These are phyloP conservation scores for Echinops telfairi DNA, from an alignment of 2,113 vertebrate genomes.

Conservation along the genomic window DNA sequence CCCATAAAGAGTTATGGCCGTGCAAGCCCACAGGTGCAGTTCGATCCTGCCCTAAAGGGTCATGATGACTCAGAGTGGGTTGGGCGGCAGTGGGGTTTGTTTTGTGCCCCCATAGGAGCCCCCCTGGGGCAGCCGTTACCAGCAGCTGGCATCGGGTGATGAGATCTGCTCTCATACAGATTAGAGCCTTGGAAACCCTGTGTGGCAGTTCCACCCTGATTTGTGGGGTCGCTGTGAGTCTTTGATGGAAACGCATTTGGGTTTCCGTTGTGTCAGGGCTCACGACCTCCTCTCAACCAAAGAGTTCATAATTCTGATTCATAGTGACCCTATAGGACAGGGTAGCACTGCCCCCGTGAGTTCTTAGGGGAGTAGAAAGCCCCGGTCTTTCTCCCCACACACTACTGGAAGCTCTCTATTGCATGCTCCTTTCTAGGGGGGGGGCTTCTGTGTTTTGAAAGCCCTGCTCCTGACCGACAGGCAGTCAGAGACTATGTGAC, in stretches of 20 bases:
- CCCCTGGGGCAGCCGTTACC: background rate
- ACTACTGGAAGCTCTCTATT: background rate
- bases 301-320: too few species aligned
- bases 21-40: too few species aligned
- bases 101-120: too few species aligned
- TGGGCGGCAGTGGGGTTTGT: too few species aligned
- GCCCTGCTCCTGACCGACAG: rapidly evolving
- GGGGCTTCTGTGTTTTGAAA: background rate
- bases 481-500: constrained; percentile 18
- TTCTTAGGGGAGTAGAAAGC: too few species aligned
- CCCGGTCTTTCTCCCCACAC: too few species aligned
- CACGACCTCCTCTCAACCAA: background rate
- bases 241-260: background rate
- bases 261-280: background rate
- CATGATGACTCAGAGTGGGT: too few species aligned
- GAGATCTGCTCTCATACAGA: background rate
- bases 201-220: background rate
- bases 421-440: background rate
- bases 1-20: too few species aligned
- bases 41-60: too few species aligned
- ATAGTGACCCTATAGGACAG: too few species aligned
- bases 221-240: background rate
- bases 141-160: background rate
- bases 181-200: background rate
- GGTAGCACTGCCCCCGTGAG: too few species aligned